A percentile compares a stretch with the other conserved stretches of the same genome.
phyloP scores from a whole-genome alignment of 2,888 invertebrate species.

The Drosophila quasianomalipes region DNA sequence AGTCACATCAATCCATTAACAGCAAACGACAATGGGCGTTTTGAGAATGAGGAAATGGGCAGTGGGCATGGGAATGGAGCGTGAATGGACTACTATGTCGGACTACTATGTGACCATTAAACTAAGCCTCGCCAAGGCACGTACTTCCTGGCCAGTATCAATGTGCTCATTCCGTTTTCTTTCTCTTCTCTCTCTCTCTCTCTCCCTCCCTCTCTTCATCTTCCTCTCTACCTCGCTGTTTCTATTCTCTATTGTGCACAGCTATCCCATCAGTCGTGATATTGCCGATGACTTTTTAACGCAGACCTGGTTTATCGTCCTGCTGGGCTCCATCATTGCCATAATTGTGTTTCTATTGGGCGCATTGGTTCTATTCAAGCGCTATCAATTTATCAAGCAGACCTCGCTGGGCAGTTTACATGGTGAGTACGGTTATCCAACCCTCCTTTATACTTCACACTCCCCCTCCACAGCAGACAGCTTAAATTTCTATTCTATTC shows the following conservation, averaged over 20 bases:
- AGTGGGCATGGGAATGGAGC: background rate
- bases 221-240: conserved; percentile 1
- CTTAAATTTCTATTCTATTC: conserved; percentile 33
- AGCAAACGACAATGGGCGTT: conserved; percentile 75
- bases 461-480: conserved; percentile 26
- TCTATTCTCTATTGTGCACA: conserved; percentile 77
- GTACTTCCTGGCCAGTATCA: conserved; percentile 60
- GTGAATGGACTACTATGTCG: conserved; percentile 30
- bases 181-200: conserved; percentile 6
- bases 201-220: background rate
- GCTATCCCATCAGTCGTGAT: conserved; percentile 86
- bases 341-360: conserved; percentile 93
- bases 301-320: conserved; percentile 95
- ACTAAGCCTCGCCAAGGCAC: conserved; percentile 73
- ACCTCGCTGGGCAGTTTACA: conserved; percentile 88
- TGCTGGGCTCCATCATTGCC: conserved; percentile 93
- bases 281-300: conserved; percentile 91
- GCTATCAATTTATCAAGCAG: conserved; percentile 90
- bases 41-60: conserved; percentile 12
- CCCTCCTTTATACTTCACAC: background rate
- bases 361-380: conserved; percentile 92
- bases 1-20: conserved; percentile 81
- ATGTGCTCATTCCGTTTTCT: conserved; percentile 55
- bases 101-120: conserved; percentile 56
- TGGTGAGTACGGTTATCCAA: conserved; percentile 80